Percentiles rank a stretch among this genome's conserved stretches.
phyloP scores from a whole-genome alignment of 2,113 vertebrate genomes.

The Aphelocoma coerulescens region DNA sequence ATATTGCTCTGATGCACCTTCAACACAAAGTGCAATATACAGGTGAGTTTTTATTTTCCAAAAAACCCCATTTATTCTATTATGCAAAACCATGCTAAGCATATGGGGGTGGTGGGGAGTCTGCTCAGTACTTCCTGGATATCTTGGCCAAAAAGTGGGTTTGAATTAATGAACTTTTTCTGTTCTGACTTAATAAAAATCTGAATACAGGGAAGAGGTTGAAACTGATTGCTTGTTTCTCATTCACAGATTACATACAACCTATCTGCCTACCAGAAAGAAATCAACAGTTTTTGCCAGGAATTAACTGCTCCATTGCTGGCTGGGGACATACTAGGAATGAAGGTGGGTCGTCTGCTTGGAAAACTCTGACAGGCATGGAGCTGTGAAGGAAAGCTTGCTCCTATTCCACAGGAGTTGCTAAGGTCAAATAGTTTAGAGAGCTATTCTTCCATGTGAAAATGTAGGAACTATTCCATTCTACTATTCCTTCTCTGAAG shows the following conservation, averaged over 20 bases:
- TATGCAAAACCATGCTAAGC: background rate
- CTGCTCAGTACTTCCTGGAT: background rate
- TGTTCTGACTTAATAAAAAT: background rate
- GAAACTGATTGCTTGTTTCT: background rate
- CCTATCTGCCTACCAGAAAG: constrained; percentile 85
- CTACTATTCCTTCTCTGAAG: background rate
- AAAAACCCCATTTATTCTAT: background rate
- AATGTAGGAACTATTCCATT: background rate
- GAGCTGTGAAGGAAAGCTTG: background rate
- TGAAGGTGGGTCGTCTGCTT: constrained; percentile 49
- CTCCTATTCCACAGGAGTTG: background rate
- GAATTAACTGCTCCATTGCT: constrained; percentile 82
- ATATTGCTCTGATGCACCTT: constrained; percentile 89
- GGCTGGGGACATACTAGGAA: constrained; percentile 80
- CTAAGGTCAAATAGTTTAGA: background rate
- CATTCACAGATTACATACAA: constrained; percentile 79
- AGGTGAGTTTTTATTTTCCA: constrained; percentile 45
- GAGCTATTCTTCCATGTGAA: background rate
- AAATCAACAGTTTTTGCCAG: constrained; percentile 70
- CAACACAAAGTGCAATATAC: constrained; percentile 77
- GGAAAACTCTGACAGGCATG: background rate
- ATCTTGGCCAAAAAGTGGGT: background rate
- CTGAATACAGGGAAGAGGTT: background rate
- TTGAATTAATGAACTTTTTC: background rate
- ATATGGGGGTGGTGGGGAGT: background rate